Evolutionary conservation across 2,113 vertebrate species (phyloP).

Genomic region (Phodopus roborovskii): DNA sequence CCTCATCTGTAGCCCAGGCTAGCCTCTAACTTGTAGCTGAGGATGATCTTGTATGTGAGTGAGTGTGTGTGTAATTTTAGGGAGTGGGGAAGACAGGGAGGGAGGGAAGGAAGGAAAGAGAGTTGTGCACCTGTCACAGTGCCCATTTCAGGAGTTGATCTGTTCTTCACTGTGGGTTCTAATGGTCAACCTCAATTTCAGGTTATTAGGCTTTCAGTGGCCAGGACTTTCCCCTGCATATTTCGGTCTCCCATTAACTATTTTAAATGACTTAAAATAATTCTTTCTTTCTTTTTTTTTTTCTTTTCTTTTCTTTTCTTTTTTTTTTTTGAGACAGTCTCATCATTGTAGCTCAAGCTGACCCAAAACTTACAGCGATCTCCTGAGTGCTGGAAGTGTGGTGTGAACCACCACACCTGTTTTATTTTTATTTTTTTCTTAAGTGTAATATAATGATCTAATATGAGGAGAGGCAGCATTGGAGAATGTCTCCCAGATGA

Average conservation of each 20-base stretch:
- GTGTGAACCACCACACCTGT: not conserved
- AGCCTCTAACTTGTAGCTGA: not conserved
- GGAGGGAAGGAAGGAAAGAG: not conserved
- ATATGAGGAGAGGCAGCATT: not conserved
- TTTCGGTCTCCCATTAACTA: not conserved
- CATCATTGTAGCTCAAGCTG: not conserved
- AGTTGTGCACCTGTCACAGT: not conserved
- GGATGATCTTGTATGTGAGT: not conserved
- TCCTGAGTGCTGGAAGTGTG: not conserved
- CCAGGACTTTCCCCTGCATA: no score
- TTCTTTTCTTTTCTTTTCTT: not conserved
- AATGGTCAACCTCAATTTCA: not conserved
- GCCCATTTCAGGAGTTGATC: not conserved
- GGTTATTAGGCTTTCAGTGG: not conserved
- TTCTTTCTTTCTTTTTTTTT: not conserved
- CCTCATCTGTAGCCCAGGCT: not conserved
- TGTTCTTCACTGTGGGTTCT: no score
- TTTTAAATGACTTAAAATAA: not conserved
- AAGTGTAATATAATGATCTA: not conserved
- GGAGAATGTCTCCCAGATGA: not conserved
- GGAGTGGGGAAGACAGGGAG: not conserved
- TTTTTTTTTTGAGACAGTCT: not conserved
- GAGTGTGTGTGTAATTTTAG: not conserved
- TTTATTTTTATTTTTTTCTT: no score
- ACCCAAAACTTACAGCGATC: no score